Base-by-base conservation (phyloP, 2,888 invertebrate species). In the Caenorhabditis japonica region DNA sequence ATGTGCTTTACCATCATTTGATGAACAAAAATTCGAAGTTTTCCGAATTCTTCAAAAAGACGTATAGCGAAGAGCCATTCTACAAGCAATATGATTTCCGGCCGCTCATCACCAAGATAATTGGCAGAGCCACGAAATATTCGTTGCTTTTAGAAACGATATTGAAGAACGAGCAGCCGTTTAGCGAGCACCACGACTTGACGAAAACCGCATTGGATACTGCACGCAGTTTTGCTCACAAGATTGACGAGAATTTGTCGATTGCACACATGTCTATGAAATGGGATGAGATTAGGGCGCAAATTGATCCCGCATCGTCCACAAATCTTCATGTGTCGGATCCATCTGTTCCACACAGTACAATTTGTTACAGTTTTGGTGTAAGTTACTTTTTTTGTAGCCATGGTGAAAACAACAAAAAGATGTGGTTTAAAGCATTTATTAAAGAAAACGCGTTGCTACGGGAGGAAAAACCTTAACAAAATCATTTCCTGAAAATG, bases 101-200 rank as follows among this genome's bases (percentile, higher is more conserved):
- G n/a, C 64, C 82, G n/a, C 55, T 80, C 1, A 75, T 80, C 66
- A 76, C 79, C 0, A 71, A 75, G 25, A 77, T 79, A 12, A 82
- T 80, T 33, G 79, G 79, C 1, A 52, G 81, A 25, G 76, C 81
- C 10, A 78, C 81, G 8, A 79, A 76, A 49, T 81, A 81, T 38
- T 75, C 75, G n/a, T 56, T 81, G 0, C 76, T 81, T 44, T 38
- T 79, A 30, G 81, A 81, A 17, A 76, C 70, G 7, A 78, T 81
- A 36, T 34, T 72, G 25, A 78, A 78, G 21, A 74, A 76, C 38
- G 81, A 81, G 51, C 68, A 74, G 21, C 72, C 58, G 38, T 77
- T 77, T 51, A 71, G 66, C 34, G 49, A 60, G 2, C 25, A 59
- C 13, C 58, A 62, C 21, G 71, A 68, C 36, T 13, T 58, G 49